These are phyloP conservation scores for Pyrgus malvae DNA, from an alignment of 2,888 invertebrate genomes.

Conservation along the genomic window DNA sequence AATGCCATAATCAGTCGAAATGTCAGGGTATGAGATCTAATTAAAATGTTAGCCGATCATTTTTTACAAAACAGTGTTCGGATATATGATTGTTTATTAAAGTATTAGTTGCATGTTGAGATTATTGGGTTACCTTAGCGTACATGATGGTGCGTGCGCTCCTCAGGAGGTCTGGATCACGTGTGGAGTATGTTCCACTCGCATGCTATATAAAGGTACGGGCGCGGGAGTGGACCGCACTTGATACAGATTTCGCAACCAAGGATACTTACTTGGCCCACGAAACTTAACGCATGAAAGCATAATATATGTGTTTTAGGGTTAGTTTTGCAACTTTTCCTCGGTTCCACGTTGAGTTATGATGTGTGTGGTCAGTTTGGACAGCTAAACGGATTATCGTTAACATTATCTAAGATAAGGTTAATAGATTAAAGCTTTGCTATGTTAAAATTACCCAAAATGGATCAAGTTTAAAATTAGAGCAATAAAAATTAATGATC, in stretches of 20 bases:
- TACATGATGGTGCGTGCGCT: slow-evolving; percentile 67
- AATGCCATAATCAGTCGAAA: too few species aligned
- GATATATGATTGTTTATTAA: not conserved
- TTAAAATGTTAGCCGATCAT: too few species aligned
- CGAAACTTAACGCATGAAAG: slow-evolving; percentile 37
- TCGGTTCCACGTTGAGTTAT: slow-evolving; percentile 9
- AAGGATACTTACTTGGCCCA: slow-evolving; percentile 46
- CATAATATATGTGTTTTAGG: slow-evolving; percentile 41
- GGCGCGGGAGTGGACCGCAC: slow-evolving; percentile 43
- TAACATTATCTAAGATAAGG: not conserved
- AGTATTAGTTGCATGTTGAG: not conserved
- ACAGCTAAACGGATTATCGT: not conserved
- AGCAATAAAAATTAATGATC: too few species aligned
- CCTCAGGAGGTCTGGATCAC: slow-evolving; percentile 50
- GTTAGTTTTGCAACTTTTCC: slow-evolving; percentile 24
- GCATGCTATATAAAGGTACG: slow-evolving; percentile 52
- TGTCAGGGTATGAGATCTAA: too few species aligned
- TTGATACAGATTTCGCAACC: slow-evolving; percentile 73
- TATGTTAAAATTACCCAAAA: too few species aligned
- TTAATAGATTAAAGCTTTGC: too few species aligned
- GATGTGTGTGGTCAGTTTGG: slow-evolving; percentile 10
- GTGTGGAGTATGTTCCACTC: slow-evolving; percentile 46
- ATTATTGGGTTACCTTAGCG: slow-evolving; percentile 62
- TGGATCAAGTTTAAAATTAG: too few species aligned
- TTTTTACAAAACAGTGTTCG: not conserved